phyloP scores from a whole-genome alignment of 2,888 invertebrate species.

The Cerastoderma edule region DNA sequence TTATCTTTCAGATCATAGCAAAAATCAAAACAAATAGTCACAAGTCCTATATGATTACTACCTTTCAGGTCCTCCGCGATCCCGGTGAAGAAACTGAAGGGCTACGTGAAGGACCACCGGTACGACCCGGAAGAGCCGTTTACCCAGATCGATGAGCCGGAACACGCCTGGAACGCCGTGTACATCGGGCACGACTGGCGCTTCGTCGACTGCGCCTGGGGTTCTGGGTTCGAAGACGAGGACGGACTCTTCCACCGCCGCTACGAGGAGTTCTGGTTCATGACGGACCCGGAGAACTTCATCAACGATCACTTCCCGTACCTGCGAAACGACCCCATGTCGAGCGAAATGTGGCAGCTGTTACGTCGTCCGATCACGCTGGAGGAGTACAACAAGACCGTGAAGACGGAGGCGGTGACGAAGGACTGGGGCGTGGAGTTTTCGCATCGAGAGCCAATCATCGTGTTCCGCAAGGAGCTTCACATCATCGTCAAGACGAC shows the following conservation, averaged over 20 bases:
- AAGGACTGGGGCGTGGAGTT: constrained; percentile 63
- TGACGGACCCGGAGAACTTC: constrained; percentile 65
- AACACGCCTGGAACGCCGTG: constrained; percentile 67
- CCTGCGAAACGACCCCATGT: constrained; percentile 55
- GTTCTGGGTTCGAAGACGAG: constrained; percentile 59
- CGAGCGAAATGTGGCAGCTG: constrained; percentile 62
- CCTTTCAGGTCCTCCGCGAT: constrained; percentile 49
- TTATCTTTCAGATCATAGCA: too few relatives aligned
- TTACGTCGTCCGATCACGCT: constrained; percentile 56
- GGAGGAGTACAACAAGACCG: constrained; percentile 58
- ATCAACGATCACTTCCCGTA: constrained; percentile 65
- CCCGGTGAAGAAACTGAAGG: constrained; percentile 58
- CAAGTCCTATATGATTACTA: neutral
- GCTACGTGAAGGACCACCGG: constrained; percentile 59
- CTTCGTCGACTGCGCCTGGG: constrained; percentile 67
- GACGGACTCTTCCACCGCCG: constrained; percentile 48
- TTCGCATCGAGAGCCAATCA: constrained; percentile 61
- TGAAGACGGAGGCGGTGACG: constrained; percentile 56
- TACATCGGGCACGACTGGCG: constrained; percentile 60
- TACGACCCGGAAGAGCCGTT: constrained; percentile 58
- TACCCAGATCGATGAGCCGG: constrained; percentile 50
- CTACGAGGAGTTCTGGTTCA: constrained; percentile 64
- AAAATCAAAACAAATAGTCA: too few relatives aligned
- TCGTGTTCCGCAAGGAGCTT: constrained; percentile 60
- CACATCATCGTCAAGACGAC: constrained; percentile 61